phyloP scores from a whole-genome alignment of 2,888 invertebrate species.

The Elaeidobius kamerunicus region DNA sequence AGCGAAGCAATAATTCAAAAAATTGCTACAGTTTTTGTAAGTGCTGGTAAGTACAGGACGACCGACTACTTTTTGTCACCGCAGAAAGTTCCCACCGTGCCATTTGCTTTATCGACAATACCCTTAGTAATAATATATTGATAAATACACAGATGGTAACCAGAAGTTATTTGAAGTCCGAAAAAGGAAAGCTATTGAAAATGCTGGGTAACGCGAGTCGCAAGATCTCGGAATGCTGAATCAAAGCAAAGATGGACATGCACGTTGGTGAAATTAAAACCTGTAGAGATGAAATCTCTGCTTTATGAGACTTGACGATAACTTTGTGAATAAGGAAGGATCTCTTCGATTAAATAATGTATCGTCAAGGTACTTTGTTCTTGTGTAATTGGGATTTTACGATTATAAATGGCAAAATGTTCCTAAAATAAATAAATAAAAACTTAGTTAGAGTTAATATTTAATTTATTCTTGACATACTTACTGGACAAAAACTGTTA shows the following conservation, averaged over 20 bases:
- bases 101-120: conserved; percentile 10
- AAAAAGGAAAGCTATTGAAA: conserved; percentile 25
- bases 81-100: conserved; percentile 13
- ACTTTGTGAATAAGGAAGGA: conserved; percentile 8
- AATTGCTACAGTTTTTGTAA: too few species aligned
- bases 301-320: conserved; percentile 24
- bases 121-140: conserved; percentile 18
- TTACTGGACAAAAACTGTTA: too few species aligned
- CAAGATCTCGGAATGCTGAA: conserved; percentile 31
- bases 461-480: too few species aligned
- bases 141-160: conserved; percentile 25
- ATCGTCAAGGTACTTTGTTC: conserved; percentile 4
- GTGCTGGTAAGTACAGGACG: too few species aligned
- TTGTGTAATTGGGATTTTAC: background rate
- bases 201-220: conserved; percentile 23
- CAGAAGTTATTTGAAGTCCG: conserved; percentile 21
- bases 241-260: conserved; percentile 34
- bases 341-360: conserved; percentile 8
- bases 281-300: conserved; percentile 27
- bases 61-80: background rate
- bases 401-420: too few species aligned
- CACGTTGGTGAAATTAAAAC: conserved; percentile 32
- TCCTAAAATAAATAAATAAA: background rate
- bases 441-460: too few species aligned
- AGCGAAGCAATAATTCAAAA: too few species aligned